Percentiles rank a stretch among this genome's conserved stretches.
phyloP scores from a whole-genome alignment of 2,113 vertebrate genomes.

The Eonycteris spelaea region DNA sequence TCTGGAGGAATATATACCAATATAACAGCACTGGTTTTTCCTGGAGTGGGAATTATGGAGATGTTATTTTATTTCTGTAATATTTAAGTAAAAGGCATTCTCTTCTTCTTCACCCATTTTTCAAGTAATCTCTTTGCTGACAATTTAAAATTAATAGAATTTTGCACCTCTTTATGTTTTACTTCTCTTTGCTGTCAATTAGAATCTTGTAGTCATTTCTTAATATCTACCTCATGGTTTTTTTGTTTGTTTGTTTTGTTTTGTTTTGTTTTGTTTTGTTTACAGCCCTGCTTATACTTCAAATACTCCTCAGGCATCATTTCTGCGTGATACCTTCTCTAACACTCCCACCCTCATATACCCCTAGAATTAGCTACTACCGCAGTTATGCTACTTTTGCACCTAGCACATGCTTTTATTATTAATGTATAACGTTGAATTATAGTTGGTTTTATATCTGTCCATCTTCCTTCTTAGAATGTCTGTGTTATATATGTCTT shows the following conservation, averaged over 20 bases:
- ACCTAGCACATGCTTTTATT: neutral
- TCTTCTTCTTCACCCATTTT: neutral
- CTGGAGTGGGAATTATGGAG: neutral
- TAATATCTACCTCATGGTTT: neutral
- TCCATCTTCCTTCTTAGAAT: neutral
- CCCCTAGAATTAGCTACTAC: neutral
- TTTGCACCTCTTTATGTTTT: neutral
- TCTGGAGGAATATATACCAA: neutral
- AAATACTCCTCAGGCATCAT: neutral
- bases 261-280: neutral
- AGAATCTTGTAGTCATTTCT: neutral
- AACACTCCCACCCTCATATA: neutral
- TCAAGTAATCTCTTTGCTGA: neutral
- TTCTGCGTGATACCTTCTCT: neutral
- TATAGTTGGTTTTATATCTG: neutral
- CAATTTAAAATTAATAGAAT: constrained; percentile 36
- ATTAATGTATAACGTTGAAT: neutral
- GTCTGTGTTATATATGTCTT: neutral
- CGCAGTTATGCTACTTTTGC: neutral
- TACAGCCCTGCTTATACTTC: neutral
- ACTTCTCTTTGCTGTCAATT: neutral
- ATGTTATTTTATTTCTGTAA: neutral
- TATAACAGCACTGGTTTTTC: neutral
- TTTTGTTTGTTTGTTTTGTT: too few relatives aligned
- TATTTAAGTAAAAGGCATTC: constrained; percentile 29